Percentiles rank a stretch among this genome's conserved stretches.
phyloP scores from a whole-genome alignment of 2,888 invertebrate genomes.

The Drosophila kambysellisi region DNA sequence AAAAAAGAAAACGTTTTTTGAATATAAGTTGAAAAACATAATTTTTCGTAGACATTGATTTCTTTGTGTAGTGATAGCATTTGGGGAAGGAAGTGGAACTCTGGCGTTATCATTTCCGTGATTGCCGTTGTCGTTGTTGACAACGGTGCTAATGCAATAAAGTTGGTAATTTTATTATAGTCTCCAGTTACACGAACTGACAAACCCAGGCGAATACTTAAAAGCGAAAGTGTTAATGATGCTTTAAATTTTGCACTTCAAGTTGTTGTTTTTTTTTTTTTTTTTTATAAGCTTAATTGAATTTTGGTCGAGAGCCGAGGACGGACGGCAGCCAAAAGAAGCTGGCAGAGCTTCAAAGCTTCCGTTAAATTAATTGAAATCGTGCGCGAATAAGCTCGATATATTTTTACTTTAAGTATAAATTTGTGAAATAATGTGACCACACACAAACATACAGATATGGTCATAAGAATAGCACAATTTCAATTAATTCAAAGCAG shows the following conservation, averaged over 20 bases:
- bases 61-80: background rate
- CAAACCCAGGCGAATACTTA: constrained; percentile 9
- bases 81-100: constrained; percentile 1
- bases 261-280: background rate
- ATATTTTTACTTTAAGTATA: constrained; percentile 13
- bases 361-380: constrained; percentile 52
- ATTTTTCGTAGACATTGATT: background rate
- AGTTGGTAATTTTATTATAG: constrained; percentile 68
- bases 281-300: constrained; percentile 64
- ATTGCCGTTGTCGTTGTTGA: constrained; percentile 8
- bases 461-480: background rate
- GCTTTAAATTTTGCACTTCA: constrained; percentile 57
- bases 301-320: constrained; percentile 25
- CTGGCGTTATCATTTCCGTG: background rate
- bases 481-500: background rate
- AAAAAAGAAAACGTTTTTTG: too few species aligned
- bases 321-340: background rate
- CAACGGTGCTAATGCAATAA: constrained; percentile 55
- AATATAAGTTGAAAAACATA: background rate
- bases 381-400: constrained; percentile 50
- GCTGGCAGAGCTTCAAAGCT: constrained; percentile 4
- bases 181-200: constrained; percentile 19
- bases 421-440: background rate
- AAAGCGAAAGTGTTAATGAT: constrained; percentile 63
- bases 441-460: background rate